Percentiles rank a stretch among this genome's conserved stretches.
Evolutionary conservation across 2,888 invertebrate genomes (phyloP).

Genomic region (Crepidodera aurea): DNA sequence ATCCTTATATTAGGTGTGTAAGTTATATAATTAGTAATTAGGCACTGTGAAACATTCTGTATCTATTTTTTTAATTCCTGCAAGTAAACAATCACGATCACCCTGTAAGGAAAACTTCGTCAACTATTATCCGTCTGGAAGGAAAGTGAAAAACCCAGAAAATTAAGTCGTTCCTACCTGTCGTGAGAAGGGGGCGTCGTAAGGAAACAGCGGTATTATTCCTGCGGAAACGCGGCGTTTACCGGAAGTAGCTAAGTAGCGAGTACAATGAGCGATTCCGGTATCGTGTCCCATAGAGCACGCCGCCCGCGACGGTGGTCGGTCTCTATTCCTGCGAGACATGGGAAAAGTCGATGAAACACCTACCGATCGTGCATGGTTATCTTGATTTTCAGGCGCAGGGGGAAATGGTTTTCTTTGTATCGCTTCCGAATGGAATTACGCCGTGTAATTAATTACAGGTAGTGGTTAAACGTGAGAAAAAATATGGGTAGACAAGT

Average conservation of each 20-base stretch:
- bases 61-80: too few species aligned
- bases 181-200: constrained; percentile 48
- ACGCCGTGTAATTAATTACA: constrained; percentile 27
- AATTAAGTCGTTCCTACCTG: constrained; percentile 47
- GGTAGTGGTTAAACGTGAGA: constrained; percentile 29
- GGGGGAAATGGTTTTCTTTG: constrained; percentile 34
- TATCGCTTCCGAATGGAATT: constrained; percentile 30
- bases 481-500: background rate
- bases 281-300: constrained; percentile 57
- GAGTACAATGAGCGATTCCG: constrained; percentile 62
- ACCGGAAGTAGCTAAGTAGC: constrained; percentile 62
- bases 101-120: background rate
- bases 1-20: too few species aligned
- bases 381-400: constrained; percentile 37
- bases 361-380: constrained; percentile 47
- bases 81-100: too few species aligned
- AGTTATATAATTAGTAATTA: too few species aligned
- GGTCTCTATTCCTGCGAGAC: constrained; percentile 47
- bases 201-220: constrained; percentile 60
- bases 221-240: constrained; percentile 60
- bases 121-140: background rate
- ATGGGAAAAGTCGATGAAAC: constrained; percentile 51
- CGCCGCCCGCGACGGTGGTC: constrained; percentile 39
- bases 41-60: too few species aligned
- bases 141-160: background rate